Conservation (phyloP, 1,140 invertebrate species). For the Neodiprion virginianus region DNA sequence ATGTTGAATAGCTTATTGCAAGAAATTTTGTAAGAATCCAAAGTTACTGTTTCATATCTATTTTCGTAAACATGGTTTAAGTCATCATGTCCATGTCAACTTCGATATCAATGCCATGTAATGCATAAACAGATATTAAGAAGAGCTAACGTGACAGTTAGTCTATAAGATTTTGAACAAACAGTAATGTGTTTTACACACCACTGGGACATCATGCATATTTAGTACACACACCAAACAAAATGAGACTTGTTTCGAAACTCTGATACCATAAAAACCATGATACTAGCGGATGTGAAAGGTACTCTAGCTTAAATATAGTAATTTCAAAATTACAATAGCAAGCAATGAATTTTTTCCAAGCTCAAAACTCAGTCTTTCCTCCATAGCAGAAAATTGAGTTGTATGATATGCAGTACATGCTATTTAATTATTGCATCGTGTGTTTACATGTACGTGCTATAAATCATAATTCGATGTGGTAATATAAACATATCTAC, state of each 20-base stretch:
- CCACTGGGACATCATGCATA: neutral
- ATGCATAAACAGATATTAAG: neutral
- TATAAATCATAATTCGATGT: too few relatives aligned
- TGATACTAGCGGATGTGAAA: neutral
- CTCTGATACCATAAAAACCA: neutral
- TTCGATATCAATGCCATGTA: constrained; percentile 1
- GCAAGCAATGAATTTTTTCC: neutral
- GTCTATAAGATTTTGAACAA: neutral
- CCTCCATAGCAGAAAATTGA: too few relatives aligned
- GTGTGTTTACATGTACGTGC: too few relatives aligned
- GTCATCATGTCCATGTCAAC: too few relatives aligned
- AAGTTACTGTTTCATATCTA: too few relatives aligned
- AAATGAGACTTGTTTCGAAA: neutral
- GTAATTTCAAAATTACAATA: neutral
- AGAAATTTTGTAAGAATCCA: neutral
- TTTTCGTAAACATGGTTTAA: too few relatives aligned
- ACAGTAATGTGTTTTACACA: neutral
- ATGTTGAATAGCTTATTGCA: neutral
- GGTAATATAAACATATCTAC: too few relatives aligned
- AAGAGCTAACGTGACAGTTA: neutral
- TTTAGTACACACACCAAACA: neutral
- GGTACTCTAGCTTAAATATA: neutral
- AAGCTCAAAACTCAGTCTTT: too few relatives aligned
- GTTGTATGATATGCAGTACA: too few relatives aligned
- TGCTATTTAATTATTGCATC: too few relatives aligned